phyloP scores from a whole-genome alignment of 2,113 vertebrate genomes.

The Pelobates fuscus region DNA sequence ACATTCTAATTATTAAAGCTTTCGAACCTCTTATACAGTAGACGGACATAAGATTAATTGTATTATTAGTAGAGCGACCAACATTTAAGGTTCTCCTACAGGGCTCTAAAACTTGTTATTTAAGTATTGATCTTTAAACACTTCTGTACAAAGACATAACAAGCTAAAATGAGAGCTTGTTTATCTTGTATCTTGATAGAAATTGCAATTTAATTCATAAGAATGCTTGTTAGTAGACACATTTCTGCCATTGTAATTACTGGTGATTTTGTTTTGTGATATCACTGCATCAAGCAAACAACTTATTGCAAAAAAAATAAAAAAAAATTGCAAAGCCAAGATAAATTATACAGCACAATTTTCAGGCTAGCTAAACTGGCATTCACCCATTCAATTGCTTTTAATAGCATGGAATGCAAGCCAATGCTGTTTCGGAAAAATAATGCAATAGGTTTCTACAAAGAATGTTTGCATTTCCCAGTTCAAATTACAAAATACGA shows the following conservation, averaged over 20 bases:
- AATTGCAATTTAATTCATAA: constrained; percentile 38
- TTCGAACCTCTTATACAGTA: neutral
- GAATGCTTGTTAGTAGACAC: constrained; percentile 26
- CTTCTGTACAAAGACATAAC: constrained; percentile 13
- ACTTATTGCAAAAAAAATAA: constrained; percentile 8
- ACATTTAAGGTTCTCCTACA: constrained; percentile 3
- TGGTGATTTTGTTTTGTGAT: constrained; percentile 29
- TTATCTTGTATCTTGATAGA: constrained; percentile 31
- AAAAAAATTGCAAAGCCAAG: constrained; percentile 5
- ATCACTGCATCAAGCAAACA: constrained; percentile 24
- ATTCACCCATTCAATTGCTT: constrained; percentile 12
- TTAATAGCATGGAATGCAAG: constrained; percentile 22
- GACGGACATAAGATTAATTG: constrained; percentile 3
- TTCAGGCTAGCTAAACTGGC: constrained; percentile 23
- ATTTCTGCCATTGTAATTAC: constrained; percentile 44
- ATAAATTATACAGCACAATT: constrained; percentile 9
- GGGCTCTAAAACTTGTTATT: constrained; percentile 31
- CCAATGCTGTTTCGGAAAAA: neutral
- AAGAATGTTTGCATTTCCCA: constrained; percentile 16
- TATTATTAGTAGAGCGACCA: constrained; percentile 8
- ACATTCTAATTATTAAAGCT: neutral
- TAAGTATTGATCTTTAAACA: constrained; percentile 37
- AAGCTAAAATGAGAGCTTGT: constrained; percentile 6
- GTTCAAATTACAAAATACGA: constrained; percentile 31
- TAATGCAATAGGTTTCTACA: constrained; percentile 12